A percentile compares a stretch with the other conserved stretches of the same genome.
These are phyloP conservation scores for Hormaphis cornu DNA, from an alignment of 1,140 invertebrate species.

Conservation along the genomic window DNA sequence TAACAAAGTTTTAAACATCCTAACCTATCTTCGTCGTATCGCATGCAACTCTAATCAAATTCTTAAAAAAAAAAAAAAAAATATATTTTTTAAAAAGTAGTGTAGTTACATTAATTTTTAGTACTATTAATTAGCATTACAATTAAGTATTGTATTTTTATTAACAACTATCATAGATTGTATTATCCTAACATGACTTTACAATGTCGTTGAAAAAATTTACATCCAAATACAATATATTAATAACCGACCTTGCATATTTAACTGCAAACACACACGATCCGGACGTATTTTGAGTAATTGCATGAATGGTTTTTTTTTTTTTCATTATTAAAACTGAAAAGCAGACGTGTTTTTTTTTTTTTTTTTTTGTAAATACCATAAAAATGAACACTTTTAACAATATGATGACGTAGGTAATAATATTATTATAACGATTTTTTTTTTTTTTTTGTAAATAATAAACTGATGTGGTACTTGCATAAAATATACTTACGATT, in stretches of 20 bases:
- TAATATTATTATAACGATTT: background rate
- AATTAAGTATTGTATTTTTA: background rate
- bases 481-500: background rate
- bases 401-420: background rate
- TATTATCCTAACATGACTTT: no score
- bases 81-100: background rate
- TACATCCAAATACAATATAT: no score
- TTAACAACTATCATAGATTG: no score
- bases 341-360: background rate
- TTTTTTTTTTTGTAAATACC: background rate
- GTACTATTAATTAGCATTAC: background rate
- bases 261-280: no score
- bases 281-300: no score
- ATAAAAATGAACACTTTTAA: background rate
- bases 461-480: background rate
- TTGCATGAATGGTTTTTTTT: background rate
- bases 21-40: background rate
- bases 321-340: background rate
- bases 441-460: conserved; percentile 8
- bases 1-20: no score
- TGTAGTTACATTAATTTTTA: background rate
- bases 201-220: no score
- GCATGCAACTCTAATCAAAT: conserved; percentile 16
- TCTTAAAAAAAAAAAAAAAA: background rate
- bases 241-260: no score